Percentiles rank a stretch among this genome's conserved stretches.
Conservation (phyloP, 2,888 invertebrate genomes). For the Hydraecia micacea region DNA sequence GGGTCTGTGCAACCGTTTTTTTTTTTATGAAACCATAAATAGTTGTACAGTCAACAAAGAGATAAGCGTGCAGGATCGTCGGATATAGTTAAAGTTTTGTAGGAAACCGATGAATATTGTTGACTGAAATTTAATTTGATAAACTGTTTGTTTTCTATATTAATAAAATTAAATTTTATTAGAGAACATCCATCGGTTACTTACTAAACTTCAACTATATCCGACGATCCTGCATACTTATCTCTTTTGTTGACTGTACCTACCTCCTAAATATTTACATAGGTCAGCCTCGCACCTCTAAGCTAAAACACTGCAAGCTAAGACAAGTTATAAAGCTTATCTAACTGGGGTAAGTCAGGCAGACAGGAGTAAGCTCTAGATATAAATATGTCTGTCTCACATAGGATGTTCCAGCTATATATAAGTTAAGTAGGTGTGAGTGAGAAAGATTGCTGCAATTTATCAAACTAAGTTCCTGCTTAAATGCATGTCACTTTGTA, state of each 20-base stretch:
- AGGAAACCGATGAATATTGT: too few relatives aligned
- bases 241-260: too few relatives aligned
- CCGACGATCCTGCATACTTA: too few relatives aligned
- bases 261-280: not conserved
- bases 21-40: not conserved
- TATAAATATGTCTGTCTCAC: constrained; percentile 13
- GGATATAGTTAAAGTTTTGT: too few relatives aligned
- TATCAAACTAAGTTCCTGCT: not conserved
- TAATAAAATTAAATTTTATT: too few relatives aligned
- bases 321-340: constrained; percentile 10
- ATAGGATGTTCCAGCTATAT: not conserved
- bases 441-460: constrained; percentile 16
- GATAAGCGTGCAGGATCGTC: too few relatives aligned
- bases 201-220: too few relatives aligned
- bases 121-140: too few relatives aligned
- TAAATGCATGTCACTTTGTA: constrained; percentile 1
- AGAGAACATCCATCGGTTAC: too few relatives aligned
- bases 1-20: too few relatives aligned
- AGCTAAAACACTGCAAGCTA: not conserved
- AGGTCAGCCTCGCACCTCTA: not conserved
- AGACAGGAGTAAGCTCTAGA: constrained; percentile 21
- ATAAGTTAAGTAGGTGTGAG: constrained; percentile 15
- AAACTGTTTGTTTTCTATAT: too few relatives aligned
- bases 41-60: not conserved
- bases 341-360: constrained; percentile 7